These are phyloP conservation scores for Acromyrmex echinatior DNA, from an alignment of 1,140 invertebrate genomes.

Conservation along the genomic window DNA sequence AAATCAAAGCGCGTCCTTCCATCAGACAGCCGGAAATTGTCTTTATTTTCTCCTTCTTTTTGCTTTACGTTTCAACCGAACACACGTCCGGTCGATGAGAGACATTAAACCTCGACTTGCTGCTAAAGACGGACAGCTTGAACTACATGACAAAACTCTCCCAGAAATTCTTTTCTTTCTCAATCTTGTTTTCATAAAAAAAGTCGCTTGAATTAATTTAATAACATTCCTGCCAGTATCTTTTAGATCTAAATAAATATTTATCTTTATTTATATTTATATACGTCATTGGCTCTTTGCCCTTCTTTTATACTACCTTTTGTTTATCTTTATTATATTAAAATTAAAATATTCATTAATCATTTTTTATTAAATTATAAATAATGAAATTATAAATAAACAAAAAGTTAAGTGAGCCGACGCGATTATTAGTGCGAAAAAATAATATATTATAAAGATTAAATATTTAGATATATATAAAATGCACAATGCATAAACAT, in stretches of 20 bases:
- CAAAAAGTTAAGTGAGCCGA: no score
- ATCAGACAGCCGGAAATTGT: slow-evolving; percentile 51
- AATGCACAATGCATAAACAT: no score
- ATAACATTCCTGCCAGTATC: no score
- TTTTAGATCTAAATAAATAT: not conserved
- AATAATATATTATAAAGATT: no score
- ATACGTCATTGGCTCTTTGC: no score
- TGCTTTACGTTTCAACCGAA: slow-evolving; percentile 4
- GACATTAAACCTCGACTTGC: slow-evolving; percentile 7
- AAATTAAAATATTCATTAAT: not conserved
- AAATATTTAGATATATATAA: no score
- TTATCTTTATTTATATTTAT: not conserved
- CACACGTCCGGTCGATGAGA: slow-evolving; percentile 53
- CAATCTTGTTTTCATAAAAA: not conserved
- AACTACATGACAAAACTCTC: slow-evolving; percentile 15
- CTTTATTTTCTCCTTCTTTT: slow-evolving; percentile 46
- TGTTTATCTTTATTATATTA: not conserved
- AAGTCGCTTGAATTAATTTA: not conserved
- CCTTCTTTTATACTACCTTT: no score
- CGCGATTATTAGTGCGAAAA: no score
- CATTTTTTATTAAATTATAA: not conserved
- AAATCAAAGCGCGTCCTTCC: slow-evolving; percentile 36
- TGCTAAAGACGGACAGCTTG: not conserved
- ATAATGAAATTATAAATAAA: not conserved
- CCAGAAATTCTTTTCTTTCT: not conserved